phyloP scores from a whole-genome alignment of 2,888 invertebrate species.

The Spisula solida region DNA sequence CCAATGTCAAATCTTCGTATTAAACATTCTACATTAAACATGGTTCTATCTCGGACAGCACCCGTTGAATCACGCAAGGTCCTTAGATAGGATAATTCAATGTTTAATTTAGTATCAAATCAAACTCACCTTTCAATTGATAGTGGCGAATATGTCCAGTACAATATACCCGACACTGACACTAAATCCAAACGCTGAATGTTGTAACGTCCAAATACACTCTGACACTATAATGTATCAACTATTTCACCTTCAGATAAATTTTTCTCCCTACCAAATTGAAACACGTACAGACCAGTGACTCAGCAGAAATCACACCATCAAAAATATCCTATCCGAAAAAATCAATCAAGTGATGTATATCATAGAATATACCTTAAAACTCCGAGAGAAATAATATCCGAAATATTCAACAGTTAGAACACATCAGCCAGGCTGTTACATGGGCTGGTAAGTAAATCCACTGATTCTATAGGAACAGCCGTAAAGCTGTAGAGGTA shows the following conservation, averaged over 20 bases:
- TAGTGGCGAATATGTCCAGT: conserved; percentile 1
- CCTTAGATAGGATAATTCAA: too few species aligned
- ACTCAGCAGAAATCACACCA: conserved; percentile 17
- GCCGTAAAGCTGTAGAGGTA: background rate
- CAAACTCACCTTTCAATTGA: conserved; percentile 19
- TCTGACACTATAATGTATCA: background rate
- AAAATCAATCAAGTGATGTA: conserved; percentile 45
- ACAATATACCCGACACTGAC: background rate
- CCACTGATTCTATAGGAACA: background rate
- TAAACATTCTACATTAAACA: too few species aligned
- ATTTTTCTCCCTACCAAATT: conserved; percentile 7
- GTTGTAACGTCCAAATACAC: background rate
- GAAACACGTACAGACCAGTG: background rate
- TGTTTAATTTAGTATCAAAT: background rate
- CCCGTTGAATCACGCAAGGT: too few species aligned
- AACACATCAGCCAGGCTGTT: background rate
- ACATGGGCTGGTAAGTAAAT: background rate
- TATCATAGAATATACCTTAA: conserved; percentile 34
- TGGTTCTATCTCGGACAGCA: too few species aligned
- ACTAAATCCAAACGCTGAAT: background rate
- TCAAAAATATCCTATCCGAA: conserved; percentile 21
- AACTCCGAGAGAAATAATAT: conserved; percentile 16
- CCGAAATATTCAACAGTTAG: background rate
- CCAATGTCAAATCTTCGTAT: too few species aligned
- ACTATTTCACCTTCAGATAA: background rate